phyloP scores from a whole-genome alignment of 2,888 invertebrate genomes.

The Clusia tigrina region DNA sequence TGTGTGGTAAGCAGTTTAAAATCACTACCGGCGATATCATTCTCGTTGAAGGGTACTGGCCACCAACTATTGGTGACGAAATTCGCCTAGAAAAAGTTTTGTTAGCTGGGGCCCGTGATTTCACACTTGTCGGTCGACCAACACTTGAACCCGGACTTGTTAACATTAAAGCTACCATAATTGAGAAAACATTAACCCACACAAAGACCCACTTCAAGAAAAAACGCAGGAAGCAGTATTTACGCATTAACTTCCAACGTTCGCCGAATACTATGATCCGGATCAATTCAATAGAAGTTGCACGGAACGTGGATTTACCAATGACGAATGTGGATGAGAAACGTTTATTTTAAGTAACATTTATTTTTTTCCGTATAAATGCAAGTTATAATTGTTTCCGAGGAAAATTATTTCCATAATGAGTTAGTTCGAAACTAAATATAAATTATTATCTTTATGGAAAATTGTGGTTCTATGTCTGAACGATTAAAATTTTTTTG shows the following conservation, averaged over 20 bases:
- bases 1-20: slow-evolving; percentile 85
- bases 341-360: slow-evolving; percentile 34
- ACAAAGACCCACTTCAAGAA: slow-evolving; percentile 81
- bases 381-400: slow-evolving; percentile 43
- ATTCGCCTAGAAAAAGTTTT: slow-evolving; percentile 85
- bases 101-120: slow-evolving; percentile 79
- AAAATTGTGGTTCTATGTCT: too few relatives aligned
- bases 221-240: slow-evolving; percentile 79
- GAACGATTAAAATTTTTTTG: too few relatives aligned
- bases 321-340: slow-evolving; percentile 28
- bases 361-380: slow-evolving; percentile 26
- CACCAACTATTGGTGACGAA: slow-evolving; percentile 80
- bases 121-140: slow-evolving; percentile 83
- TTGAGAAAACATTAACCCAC: slow-evolving; percentile 84
- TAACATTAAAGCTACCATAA: slow-evolving; percentile 79
- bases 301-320: slow-evolving; percentile 58
- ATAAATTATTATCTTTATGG: too few relatives aligned
- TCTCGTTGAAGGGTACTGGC: slow-evolving; percentile 84
- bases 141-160: slow-evolving; percentile 78
- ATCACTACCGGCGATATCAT: slow-evolving; percentile 86
- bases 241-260: slow-evolving; percentile 76
- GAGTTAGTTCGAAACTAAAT: too few relatives aligned
- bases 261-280: slow-evolving; percentile 77
- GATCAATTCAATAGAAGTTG: slow-evolving; percentile 76
- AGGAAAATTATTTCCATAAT: too few relatives aligned